Evolutionary conservation across 2,888 invertebrate species (phyloP).

Genomic region (Cosmorhoe ocellata): DNA sequence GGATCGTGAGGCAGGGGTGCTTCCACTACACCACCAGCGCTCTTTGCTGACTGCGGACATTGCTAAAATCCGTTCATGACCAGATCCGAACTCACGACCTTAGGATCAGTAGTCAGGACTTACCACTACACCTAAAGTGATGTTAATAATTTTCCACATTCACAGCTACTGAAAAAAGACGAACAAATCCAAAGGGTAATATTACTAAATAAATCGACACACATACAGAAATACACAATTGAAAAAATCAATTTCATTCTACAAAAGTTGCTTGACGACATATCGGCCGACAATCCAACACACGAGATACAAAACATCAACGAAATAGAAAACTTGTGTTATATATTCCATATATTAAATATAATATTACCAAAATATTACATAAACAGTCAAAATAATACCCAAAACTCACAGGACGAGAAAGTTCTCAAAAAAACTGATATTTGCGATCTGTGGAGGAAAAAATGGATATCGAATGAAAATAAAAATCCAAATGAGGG

Average conservation of each 20-base stretch:
- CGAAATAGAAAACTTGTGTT: conserved; percentile 54
- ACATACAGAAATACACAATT: conserved; percentile 60
- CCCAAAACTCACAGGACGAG: conserved; percentile 46
- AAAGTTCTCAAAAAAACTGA: conserved; percentile 51
- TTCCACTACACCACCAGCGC: too few species aligned
- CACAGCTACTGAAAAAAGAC: conserved; percentile 64
- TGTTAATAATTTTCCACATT: conserved; percentile 48
- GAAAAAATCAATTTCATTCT: conserved; percentile 56
- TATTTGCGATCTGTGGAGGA: conserved; percentile 64
- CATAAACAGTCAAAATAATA: conserved; percentile 31
- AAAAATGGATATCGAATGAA: conserved; percentile 60
- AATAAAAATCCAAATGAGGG: conserved; percentile 38
- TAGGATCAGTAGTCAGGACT: too few species aligned
- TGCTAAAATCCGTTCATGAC: too few species aligned
- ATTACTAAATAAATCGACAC: conserved; percentile 57
- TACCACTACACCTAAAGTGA: too few species aligned
- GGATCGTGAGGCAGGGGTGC: too few species aligned
- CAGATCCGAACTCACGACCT: too few species aligned
- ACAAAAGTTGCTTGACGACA: conserved; percentile 39
- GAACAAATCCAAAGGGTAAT: conserved; percentile 54
- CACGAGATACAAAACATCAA: conserved; percentile 51
- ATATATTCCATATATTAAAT: conserved; percentile 62
- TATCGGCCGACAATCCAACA: conserved; percentile 35
- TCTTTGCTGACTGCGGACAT: too few species aligned
- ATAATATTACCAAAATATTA: conserved; percentile 50